Evolutionary conservation across 64 coral and sea anemone genomes (phyloP).

Genomic region (Porites australiensis): DNA sequence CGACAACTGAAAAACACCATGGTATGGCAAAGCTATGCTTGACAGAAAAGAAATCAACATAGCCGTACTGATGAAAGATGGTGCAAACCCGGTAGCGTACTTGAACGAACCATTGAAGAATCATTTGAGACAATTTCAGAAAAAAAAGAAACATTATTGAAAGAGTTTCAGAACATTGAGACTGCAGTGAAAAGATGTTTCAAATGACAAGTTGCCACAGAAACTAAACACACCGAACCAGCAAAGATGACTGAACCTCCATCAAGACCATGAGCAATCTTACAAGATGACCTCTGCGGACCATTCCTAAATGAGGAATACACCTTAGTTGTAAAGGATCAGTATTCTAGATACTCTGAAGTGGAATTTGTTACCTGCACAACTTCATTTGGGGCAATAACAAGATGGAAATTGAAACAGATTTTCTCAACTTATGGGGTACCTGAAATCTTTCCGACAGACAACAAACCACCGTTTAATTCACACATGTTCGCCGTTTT

Average conservation of each 20-base stretch:
- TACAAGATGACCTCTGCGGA: slow-evolving; percentile 33
- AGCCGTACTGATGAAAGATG: too few relatives aligned
- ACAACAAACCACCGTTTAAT: slow-evolving; percentile 73
- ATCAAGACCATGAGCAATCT: slow-evolving; percentile 56
- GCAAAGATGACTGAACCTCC: slow-evolving; percentile 63
- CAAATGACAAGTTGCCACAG: slow-evolving; percentile 44
- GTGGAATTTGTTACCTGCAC: slow-evolving; percentile 60
- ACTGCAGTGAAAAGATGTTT: slow-evolving; percentile 51
- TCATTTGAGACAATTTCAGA: too few relatives aligned
- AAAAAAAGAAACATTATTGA: too few relatives aligned
- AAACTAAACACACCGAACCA: slow-evolving; percentile 41
- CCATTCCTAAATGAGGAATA: slow-evolving; percentile 59
- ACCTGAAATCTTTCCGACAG: slow-evolving; percentile 36
- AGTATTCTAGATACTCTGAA: slow-evolving; percentile 73
- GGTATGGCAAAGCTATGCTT: too few relatives aligned
- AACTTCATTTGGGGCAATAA: slow-evolving; percentile 47
- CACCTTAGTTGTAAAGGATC: slow-evolving; percentile 44
- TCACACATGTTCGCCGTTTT: slow-evolving; percentile 51
- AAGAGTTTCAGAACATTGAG: too few relatives aligned
- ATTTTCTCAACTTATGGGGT: slow-evolving; percentile 64
- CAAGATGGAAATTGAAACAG: slow-evolving; percentile 68
- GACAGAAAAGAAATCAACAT: too few relatives aligned
- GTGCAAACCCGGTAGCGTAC: too few relatives aligned
- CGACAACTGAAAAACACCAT: too few relatives aligned
- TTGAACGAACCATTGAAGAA: too few relatives aligned